Evolutionary conservation across 2,113 vertebrate genomes (phyloP).

Genomic region (Campylomormyrus numenius): DNA sequence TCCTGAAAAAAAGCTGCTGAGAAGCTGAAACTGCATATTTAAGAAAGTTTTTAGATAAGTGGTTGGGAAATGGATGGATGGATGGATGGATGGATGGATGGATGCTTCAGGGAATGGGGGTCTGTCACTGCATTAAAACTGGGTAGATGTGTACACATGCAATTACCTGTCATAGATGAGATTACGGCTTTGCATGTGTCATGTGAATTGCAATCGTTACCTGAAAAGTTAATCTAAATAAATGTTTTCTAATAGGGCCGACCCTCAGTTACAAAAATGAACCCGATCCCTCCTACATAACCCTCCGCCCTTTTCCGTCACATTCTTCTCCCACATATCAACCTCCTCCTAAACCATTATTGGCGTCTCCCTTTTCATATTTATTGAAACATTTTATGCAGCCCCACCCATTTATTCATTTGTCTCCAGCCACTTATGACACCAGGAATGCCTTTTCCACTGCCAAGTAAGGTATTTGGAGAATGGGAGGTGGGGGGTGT

Average conservation of each 20-base stretch:
- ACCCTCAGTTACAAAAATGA: neutral
- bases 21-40: neutral
- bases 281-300: neutral
- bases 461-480: neutral
- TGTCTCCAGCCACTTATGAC: neutral
- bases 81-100: neutral
- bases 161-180: neutral
- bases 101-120: neutral
- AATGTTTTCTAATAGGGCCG: neutral
- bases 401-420: neutral
- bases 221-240: neutral
- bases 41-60: neutral
- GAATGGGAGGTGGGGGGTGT: neutral
- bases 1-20: neutral
- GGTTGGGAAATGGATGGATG: neutral
- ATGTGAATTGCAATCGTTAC: neutral
- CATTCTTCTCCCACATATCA: neutral
- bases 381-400: neutral
- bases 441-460: neutral
- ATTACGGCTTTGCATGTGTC: neutral
- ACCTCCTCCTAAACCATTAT: neutral
- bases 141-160: neutral
- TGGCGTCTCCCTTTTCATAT: neutral
- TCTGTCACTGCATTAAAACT: neutral
- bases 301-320: neutral